Evolutionary conservation across 2,888 invertebrate genomes (phyloP), one percentile per base, ranked within the genome.

Genomic region (Chironomus tentans): DNA sequence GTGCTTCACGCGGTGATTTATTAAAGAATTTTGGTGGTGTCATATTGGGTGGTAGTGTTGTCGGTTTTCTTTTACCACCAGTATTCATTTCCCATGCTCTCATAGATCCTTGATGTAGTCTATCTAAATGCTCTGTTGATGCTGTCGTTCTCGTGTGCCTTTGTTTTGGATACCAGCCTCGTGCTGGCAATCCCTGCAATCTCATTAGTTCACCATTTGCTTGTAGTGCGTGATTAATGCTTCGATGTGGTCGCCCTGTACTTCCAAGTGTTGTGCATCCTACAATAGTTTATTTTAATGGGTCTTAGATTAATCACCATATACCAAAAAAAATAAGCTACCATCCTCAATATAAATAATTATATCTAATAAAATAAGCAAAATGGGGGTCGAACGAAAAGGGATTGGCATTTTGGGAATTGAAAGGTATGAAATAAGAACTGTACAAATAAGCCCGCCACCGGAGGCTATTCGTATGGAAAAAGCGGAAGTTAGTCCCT

Each of bases 141-240:
- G 91, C 93, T 7, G 94, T 93, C 87, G 90, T 87, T 81, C 89
- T 88, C 87, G 90, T 87, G 80, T 89, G 88, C 80, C 88, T 85
- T 81, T 89, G 92, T 81, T 88, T 89, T 5, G 92, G 92, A 82
- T 92, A 92, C 94, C 94, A 94, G 79, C 94, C 93, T 72, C 93
- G 87, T 15, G 92, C 92, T 0, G 94, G 93, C 0, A 75, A 24
- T 22, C 74, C 74, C 1, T 18, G 13, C 5, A 68, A 22, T 47
- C 74, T 48, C 74, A 75, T 48, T 1, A 68, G 15, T 24, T 75
- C 68, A n/a, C 68, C 68, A 68, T 75, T 75, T 10, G 88, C 89
- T 79, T 73, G 72, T 4, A 90, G 79, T 46, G 84, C 84, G 79
- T 84, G 84, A 78, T 87, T 84, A 82, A 87, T 79, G 86, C 86